Evolutionary conservation across 2,113 vertebrate genomes (phyloP).

Genomic region (Probosciger aterrimus): DNA sequence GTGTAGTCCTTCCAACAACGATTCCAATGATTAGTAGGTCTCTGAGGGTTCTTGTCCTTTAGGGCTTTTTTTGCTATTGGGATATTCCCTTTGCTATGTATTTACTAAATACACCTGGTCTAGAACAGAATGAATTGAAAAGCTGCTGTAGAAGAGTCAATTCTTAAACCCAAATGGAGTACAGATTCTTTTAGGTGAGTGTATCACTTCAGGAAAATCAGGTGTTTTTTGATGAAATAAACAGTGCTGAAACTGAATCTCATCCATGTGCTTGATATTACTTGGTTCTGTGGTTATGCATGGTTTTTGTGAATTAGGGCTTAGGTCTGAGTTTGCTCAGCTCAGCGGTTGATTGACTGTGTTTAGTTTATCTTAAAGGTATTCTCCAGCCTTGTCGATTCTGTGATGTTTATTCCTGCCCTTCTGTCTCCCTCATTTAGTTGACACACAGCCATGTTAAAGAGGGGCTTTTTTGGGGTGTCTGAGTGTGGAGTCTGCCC

Average conservation of each 20-base stretch:
- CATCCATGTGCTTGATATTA: rapidly evolving
- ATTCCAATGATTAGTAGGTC: not conserved
- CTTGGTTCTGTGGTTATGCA: not conserved
- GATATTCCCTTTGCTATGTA: not conserved
- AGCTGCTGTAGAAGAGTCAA: not conserved
- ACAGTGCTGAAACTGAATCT: not conserved
- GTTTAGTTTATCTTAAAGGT: not conserved
- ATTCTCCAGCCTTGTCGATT: not conserved
- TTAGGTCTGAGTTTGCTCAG: not conserved
- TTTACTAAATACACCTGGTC: not conserved
- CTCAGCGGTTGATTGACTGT: rapidly evolving
- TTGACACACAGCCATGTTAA: not conserved
- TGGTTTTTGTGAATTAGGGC: not conserved
- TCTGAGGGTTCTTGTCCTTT: not conserved
- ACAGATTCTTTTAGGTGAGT: not conserved
- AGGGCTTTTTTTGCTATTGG: not conserved
- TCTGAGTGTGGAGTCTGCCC: not conserved
- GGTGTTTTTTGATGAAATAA: not conserved
- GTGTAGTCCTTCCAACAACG: not conserved
- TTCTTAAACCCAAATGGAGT: not conserved
- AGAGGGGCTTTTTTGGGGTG: not conserved
- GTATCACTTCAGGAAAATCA: not conserved
- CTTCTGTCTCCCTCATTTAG: not conserved
- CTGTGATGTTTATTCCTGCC: not conserved
- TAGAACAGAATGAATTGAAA: not conserved